Evolutionary conservation across 2,888 invertebrate genomes (phyloP), one percentile per base, ranked within the genome.

Genomic region (Tanypteryx hageni): DNA sequence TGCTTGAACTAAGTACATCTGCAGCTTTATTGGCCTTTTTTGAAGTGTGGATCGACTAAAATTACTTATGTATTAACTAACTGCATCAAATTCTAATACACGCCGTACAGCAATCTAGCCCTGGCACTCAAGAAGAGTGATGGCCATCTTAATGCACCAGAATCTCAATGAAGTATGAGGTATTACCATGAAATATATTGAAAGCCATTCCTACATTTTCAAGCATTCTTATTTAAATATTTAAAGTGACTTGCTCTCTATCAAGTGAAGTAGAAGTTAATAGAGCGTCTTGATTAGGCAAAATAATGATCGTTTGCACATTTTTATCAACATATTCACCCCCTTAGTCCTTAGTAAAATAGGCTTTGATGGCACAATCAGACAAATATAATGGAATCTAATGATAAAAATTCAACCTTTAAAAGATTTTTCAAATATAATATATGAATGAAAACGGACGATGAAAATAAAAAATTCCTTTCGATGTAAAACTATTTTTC

Each of bases 181-280:
- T 27, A 76, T 76, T 76, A 76, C 10, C 76, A n/a, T 76, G n/a
- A 76, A 76, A 76, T 76, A 76, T 76, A n/a, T n/a, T 10, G n/a
- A 76, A 11, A 22, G 22, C 27, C 76, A 22, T 27, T 22, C 76
- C 13, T 0, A 27, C 76, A 27, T 22, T 22, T 76, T 27, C 76
- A 76, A 76, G 10, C 76, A 76, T 76, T 76, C 22, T 76, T 76
- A 76, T 76, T 76, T 22, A 22, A 76, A 76, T 76, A 76, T 76
- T 76, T 22, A 76, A 27, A 76, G n/a, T 22, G 76, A n/a, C 22
- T 76, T 76, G 3, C 5, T 44, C 44, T 44, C 1, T 44, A 5
- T 44, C 44, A 44, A 44, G 1, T 3, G 1, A 44, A 44, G 44
- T 44, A 44, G 44, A 44, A 44, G 1, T 44, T 1, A 44, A 3